Conservation (phyloP, 2,888 invertebrate species). For the Leptothorax acervorum region DNA sequence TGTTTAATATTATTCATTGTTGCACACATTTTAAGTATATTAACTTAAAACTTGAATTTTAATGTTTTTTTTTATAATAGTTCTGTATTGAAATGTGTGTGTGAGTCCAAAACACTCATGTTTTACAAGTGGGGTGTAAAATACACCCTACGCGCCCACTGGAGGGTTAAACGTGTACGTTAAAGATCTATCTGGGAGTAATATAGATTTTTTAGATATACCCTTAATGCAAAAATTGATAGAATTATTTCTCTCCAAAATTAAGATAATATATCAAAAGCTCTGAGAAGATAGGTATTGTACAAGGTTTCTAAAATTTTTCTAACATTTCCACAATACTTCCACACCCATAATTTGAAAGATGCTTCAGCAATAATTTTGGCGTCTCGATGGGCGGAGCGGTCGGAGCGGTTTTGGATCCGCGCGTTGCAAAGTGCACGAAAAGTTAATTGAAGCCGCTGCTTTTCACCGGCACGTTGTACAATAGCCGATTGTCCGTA, state of each 20-base stretch:
- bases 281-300: not conserved
- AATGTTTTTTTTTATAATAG: no score
- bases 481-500: constrained; percentile 81
- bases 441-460: constrained; percentile 83
- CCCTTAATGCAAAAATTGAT: not conserved
- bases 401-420: constrained; percentile 65
- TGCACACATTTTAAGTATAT: no score
- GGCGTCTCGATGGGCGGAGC: constrained; percentile 76
- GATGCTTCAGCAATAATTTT: constrained; percentile 72
- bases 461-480: constrained; percentile 78
- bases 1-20: no score
- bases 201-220: not conserved
- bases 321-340: constrained; percentile 58
- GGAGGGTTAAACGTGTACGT: not conserved
- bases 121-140: no score
- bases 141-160: no score
- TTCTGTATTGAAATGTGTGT: no score
- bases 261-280: not conserved
- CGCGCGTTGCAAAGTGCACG: constrained; percentile 76
- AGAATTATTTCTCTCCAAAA: not conserved
- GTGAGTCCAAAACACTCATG: no score
- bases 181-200: not conserved
- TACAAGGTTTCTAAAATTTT: not conserved
- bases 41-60: no score
- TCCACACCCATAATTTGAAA: constrained; percentile 74